Evolutionary conservation across 2,888 invertebrate species (phyloP), one percentile per base, ranked within the genome.

Genomic region (Ectemnius continuus): DNA sequence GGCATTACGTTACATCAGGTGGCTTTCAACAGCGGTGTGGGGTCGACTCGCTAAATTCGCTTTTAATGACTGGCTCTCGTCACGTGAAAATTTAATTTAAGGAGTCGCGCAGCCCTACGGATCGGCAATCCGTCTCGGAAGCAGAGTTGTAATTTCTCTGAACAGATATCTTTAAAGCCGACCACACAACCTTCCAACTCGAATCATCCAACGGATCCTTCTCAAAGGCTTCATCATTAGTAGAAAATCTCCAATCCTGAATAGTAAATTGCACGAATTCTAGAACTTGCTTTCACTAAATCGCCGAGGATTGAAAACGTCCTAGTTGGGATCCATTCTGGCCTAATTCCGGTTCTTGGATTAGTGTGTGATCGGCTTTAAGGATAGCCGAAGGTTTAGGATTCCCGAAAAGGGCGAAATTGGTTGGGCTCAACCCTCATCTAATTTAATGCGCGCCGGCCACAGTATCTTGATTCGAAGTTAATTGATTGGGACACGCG

Each of bases 51-150:
- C 80, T 81, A 87, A 87, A 87, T 87, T 84, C 79, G 76, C 82
- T 87, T 87, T 87, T 86, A 87, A 87, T 84, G 87, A 84, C 81
- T 81, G 70, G 79, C 66, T 73, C 79, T 74, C 81, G 78, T 84
- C 82, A 81, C 81, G 83, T 83, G 81, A 83, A 83, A 83, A 81
- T 83, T 83, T 81, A 83, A 83, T 83, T 83, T 81, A 70, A 66
- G 63, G 71, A 67, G 64, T 20, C 48, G 28, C 60, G 61, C 56
- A 65, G 20, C 64, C 59, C 69, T 61, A 59, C 36, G 80, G 76
- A 78, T 78, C 70, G 79, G 75, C 73, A 72, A 82, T 82, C 80
- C 73, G 71, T 78, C 71, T 73, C 72, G 77, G 65, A 65, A 72
- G 62, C 70, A 59, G 62, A 75, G 70, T 65, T 60, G 63, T 64